These are phyloP conservation scores for Neotoma lepida DNA, from an alignment of 2,113 vertebrate species.

Conservation along the genomic window DNA sequence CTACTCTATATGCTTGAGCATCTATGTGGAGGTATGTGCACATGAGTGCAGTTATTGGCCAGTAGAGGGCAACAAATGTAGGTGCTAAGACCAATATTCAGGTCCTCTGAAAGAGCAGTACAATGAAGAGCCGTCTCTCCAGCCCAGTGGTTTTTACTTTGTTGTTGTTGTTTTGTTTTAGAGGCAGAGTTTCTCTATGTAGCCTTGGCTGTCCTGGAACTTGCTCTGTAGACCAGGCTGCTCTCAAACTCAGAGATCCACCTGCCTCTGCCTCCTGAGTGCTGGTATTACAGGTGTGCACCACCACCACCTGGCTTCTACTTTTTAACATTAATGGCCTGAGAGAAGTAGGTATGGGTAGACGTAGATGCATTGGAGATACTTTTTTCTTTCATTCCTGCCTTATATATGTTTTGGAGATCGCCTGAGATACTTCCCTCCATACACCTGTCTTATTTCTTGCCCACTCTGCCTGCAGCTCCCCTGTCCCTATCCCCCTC, in stretches of 20 bases:
- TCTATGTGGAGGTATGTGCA: not conserved
- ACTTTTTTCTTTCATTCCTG: not conserved
- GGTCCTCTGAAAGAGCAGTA: not conserved
- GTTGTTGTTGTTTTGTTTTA: not conserved
- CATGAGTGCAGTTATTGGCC: not conserved
- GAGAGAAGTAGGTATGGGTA: not conserved
- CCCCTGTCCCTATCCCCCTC: constrained; percentile 1
- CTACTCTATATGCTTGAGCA: not conserved
- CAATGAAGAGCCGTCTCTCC: not conserved
- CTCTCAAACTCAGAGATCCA: not conserved
- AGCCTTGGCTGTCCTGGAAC: not conserved
- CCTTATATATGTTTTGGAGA: not conserved
- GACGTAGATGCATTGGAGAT: not conserved
- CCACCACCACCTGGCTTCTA: not conserved
- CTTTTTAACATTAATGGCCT: not conserved
- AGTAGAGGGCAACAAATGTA: not conserved
- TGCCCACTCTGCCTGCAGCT: not conserved
- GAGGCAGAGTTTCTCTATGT: not conserved
- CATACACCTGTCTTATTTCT: not conserved
- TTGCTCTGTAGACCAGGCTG: not conserved
- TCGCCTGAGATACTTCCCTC: not conserved
- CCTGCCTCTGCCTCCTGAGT: not conserved
- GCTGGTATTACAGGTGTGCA: not conserved
- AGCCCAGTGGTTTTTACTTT: not conserved
- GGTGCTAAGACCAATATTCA: no score